Base-by-base conservation (phyloP, 2,797 vertebrate species). In the Enteromius mattozi region DNA sequence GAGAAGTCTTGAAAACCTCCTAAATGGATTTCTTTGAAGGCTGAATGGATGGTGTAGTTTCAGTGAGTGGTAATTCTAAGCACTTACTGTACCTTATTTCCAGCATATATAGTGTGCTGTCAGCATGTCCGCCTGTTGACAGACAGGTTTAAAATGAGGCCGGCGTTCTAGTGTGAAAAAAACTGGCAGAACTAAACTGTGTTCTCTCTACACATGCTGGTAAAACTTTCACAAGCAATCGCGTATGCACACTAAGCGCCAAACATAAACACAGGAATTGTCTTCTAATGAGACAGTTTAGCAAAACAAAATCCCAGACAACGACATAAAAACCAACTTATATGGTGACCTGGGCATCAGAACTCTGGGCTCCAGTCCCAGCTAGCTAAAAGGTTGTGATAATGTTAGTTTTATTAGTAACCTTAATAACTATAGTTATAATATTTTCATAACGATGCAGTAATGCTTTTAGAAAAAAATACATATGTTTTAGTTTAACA, bases 281-380 rank as follows among this genome's bases (percentile, higher is more conserved):
- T 83, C 75, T 80, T 65, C 70, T 74, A 82, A 82, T 74, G 69
- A 74, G 27, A 81, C 54, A 47, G 69, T 72, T 81, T 45, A 59
- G 54, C 54, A 63, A 72, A 72, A 82, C 21, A 82, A 63, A 74
- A 82, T 65, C 69, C 27, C 56, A 70, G 66, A 81, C 40, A 82
- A 24, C 37, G 10, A 2, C 69, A 35, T 14, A 63, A 37, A 37
- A 63, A 45, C 40, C 82, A 83, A 85, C 85, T 87, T 63, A 80
- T 71, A 56, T 56, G 80, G 49, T 83, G 71, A 49, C 72, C 75
- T 30, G 14, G 51, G 86, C 86, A 85, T 81, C 78, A 51, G 69
- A 81, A 74, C 63, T 66, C 54, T 4, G 35, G 80, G 80, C 79
- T 42, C 76, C 6, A 27, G 70, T 68, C 82, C 40, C 74, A 74